Conservation (phyloP, 2,797 vertebrate genomes). For the Cryptoprocta ferox region DNA sequence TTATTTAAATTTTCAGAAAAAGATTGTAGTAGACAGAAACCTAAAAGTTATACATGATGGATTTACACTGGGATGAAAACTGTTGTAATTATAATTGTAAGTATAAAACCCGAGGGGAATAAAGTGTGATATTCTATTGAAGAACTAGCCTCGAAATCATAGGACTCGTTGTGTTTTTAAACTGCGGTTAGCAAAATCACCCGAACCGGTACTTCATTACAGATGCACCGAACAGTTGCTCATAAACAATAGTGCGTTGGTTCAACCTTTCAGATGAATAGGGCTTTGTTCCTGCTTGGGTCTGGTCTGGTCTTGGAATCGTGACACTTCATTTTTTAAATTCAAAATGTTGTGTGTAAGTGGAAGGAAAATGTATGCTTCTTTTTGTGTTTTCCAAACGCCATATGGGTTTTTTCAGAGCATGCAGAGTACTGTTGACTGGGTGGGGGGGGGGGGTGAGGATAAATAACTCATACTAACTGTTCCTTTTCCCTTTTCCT, state of each 20-base stretch:
- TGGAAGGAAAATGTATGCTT: conserved; percentile 62
- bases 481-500: conserved; percentile 58
- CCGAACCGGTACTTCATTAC: conserved; percentile 49
- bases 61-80: background rate
- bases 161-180: background rate
- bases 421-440: conserved; percentile 32
- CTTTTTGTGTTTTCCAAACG: conserved; percentile 68
- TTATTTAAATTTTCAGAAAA: conserved; percentile 34
- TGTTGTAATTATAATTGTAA: background rate
- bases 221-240: conserved; percentile 75
- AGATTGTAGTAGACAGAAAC: background rate
- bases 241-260: conserved; percentile 77
- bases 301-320: conserved; percentile 76
- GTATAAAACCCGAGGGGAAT: background rate
- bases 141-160: background rate
- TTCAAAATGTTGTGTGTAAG: conserved; percentile 48
- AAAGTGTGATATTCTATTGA: background rate
- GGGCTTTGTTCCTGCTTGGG: conserved; percentile 80
- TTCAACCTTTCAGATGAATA: conserved; percentile 79
- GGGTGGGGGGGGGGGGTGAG: background rate
- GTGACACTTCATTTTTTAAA: conserved; percentile 75
- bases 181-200: conserved; percentile 4
- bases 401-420: conserved; percentile 19
- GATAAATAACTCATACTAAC: conserved; percentile 19
- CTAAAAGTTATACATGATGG: background rate